phyloP scores from a whole-genome alignment of 1,140 invertebrate species.

The Holcopasites calliopsidis region DNA sequence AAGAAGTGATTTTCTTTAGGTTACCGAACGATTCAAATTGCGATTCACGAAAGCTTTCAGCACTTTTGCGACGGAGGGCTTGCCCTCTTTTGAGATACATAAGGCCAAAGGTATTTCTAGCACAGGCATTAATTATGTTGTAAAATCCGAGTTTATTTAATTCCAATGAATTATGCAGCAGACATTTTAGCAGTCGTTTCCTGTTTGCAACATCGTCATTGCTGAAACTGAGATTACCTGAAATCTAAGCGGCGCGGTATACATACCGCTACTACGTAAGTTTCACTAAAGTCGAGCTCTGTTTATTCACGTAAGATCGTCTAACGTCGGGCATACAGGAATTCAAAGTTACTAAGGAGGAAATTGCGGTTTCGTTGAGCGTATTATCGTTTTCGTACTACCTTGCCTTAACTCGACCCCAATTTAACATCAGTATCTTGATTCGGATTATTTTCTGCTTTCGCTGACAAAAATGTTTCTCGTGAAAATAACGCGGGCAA shows the following conservation, averaged over 20 bases:
- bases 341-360: conserved; percentile 11
- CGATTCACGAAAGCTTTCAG: background rate
- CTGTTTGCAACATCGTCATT: background rate
- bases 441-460: no score
- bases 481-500: background rate
- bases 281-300: conserved; percentile 30
- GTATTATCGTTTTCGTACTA: no score
- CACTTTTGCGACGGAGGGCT: background rate
- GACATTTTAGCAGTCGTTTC: background rate
- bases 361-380: conserved; percentile 22
- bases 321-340: conserved; percentile 16
- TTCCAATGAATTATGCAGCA: conserved; percentile 4
- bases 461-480: no score
- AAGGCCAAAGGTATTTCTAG: background rate
- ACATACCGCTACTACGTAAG: conserved; percentile 36
- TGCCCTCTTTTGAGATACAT: no score
- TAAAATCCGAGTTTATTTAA: conserved; percentile 7
- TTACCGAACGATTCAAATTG: background rate
- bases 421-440: no score
- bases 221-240: conserved; percentile 39
- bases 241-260: conserved; percentile 30
- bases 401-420: background rate
- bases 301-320: conserved; percentile 46
- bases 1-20: no score
- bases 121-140: background rate